Base-by-base conservation (phyloP, 2,888 invertebrate species). In the Eurois occulta region DNA sequence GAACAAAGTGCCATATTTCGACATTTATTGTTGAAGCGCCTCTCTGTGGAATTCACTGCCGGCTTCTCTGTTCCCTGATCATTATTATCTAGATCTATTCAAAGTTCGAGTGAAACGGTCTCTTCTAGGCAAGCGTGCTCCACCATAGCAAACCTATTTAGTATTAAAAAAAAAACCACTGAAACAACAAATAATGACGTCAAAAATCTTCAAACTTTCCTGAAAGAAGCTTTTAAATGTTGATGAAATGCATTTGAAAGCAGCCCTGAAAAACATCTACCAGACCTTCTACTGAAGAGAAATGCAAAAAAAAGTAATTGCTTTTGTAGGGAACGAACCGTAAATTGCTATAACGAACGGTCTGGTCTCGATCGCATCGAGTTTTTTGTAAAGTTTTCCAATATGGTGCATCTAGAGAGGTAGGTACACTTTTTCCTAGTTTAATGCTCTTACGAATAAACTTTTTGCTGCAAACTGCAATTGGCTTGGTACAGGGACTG, bases 321-420 rank as follows among this genome's bases (percentile, higher is more conserved):
- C 67, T 80, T 84, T 84, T 80, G 74, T 84, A 65, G 71, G 52
- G 48, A 69, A 52, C 62, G 67, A 72, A 72, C 62, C 72, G 80
- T 72, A 84, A 80, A 84, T 84, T 68, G 55, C 73, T 64, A 16
- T 80, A 81, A 72, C 81, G 84, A 81, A 67, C 58, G 73, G 48
- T 68, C 55, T 58, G 84, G 28, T 35, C 46, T 46, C 81, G 69
- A 81, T 70, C 48, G 65, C 35, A 55, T 84, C 52, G 66, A 71
- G 81, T 55, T 85, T 81, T 85, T 85, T 69, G 69, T 80, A 74
- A 80, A 73, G 71, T 84, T 80, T 84, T 74, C 75, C 81, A 81
- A 85, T 85, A 66, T 70, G 52, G 70, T 74, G 66, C 66, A 67
- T 43, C 55, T 67, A 76, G 24, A 70, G 55, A 67, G 66, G 41